phyloP scores from a whole-genome alignment of 2,797 vertebrate species.

The Huso huso region DNA sequence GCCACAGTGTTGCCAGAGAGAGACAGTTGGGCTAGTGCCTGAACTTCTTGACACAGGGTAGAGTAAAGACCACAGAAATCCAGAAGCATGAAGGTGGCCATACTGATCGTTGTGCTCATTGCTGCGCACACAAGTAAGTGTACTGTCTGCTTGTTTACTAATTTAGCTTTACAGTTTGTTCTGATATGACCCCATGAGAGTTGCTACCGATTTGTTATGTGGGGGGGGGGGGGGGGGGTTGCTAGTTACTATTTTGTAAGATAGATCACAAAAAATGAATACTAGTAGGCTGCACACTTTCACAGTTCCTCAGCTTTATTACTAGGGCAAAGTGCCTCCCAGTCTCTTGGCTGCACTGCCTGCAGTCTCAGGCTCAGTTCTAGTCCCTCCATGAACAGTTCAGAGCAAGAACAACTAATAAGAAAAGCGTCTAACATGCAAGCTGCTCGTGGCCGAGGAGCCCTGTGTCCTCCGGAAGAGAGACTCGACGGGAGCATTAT shows the following conservation, averaged over 20 bases:
- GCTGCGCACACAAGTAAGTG: background rate
- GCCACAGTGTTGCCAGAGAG: slow-evolving; percentile 22
- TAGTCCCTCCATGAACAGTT: background rate
- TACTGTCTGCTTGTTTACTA: background rate
- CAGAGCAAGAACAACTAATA: slow-evolving; percentile 5
- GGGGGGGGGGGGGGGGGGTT: no score
- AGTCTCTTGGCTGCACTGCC: no score
- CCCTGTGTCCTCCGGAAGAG: slow-evolving; percentile 40
- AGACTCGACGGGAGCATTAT: slow-evolving; percentile 49
- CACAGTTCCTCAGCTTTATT: no score
- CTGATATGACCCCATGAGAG: no score
- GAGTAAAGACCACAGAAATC: slow-evolving; percentile 7
- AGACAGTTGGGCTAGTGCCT: slow-evolving; percentile 10
- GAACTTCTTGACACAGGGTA: slow-evolving; percentile 20
- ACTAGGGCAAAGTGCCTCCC: no score
- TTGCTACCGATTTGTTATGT: no score
- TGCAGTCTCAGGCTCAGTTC: background rate
- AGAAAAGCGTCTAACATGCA: background rate
- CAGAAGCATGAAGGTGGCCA: slow-evolving; percentile 42
- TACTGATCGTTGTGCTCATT: background rate
- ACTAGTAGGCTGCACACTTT: no score
- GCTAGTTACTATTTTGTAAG: no score
- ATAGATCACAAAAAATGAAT: no score
- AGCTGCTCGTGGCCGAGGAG: slow-evolving; percentile 8
- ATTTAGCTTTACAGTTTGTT: no score